Percentiles rank a stretch among this genome's conserved stretches.
Evolutionary conservation across 2,797 vertebrate species (phyloP).

Genomic region (Gila robusta): DNA sequence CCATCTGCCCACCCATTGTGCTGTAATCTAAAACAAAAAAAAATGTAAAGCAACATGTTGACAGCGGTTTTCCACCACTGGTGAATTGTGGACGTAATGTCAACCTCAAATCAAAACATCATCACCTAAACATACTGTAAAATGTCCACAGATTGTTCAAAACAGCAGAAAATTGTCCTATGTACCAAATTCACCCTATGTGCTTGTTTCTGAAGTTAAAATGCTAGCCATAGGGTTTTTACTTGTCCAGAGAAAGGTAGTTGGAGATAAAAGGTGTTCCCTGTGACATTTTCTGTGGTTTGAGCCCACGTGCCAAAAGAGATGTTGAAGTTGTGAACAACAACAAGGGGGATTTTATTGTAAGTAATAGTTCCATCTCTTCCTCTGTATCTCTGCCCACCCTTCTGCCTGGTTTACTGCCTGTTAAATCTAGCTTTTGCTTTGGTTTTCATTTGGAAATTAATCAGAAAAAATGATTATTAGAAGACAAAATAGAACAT

Average conservation of each 20-base stretch:
- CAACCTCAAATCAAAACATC: conserved; percentile 43
- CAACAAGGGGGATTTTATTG: conserved; percentile 15
- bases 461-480: background rate
- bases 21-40: conserved; percentile 21
- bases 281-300: conserved; percentile 7
- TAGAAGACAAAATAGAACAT: too few species aligned
- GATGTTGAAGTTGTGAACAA: conserved; percentile 14
- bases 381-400: background rate
- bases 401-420: background rate
- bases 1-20: conserved; percentile 47
- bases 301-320: conserved; percentile 15
- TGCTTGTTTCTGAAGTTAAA: background rate
- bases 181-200: background rate
- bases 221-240: background rate
- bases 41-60: conserved; percentile 10
- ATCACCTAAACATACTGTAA: conserved; percentile 1
- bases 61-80: conserved; percentile 43
- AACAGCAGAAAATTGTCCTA: background rate
- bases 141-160: conserved; percentile 2
- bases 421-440: background rate
- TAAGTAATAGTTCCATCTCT: background rate
- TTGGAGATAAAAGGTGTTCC: background rate
- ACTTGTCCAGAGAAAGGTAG: background rate
- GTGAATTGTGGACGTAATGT: conserved; percentile 4
- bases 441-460: conserved; percentile 7